Base-by-base conservation (phyloP, 2,888 invertebrate species). In the Eristalinus sepulchralis region DNA sequence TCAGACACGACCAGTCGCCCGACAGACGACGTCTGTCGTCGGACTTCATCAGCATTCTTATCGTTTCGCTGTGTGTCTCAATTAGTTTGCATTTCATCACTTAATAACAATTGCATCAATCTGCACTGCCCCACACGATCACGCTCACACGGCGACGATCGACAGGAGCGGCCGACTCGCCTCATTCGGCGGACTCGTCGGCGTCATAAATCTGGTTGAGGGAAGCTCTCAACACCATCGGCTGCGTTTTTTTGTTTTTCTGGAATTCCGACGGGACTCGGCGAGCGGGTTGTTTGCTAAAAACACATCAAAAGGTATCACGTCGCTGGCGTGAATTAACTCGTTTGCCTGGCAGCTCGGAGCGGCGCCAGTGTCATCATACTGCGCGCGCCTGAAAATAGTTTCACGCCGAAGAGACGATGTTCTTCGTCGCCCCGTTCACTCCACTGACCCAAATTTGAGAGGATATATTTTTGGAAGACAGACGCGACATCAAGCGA, bases 61-160 rank as follows among this genome's bases (percentile, higher is more conserved):
- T 83, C 36, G 53, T 17, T 63, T 47, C 66, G 59, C 57, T 59
- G 57, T 66, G 47, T 60, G 70, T 71, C 67, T 67, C 31, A 78
- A 83, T 78, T 72, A 79, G 70, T 83, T 79, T 79, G 75, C 79
- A 79, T 79, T 70, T 79, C 55, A 53, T n/a, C 59, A 75, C 68
- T 78, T 73, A 78, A 78, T 68, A 68, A 68, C 10, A 24, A 33
- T 78, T 63, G 72, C 83, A 77, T 39, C 66, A 71, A 66, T 62
- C 10, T 47, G 39, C 60, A 2, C 8, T 20, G 20, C 55, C 55
- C 39, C 39, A n/a, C 39, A 39, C 39, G 31, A 57, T 24, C 57
- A 13, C 17, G n/a, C 57, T 39, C 0, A 20, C 13, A n/a, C n/a
- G n/a, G 6, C 47, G n/a, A 17, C 47, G 17, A 47, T 47, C 17